A percentile compares a stretch with the other conserved stretches of the same genome.
These are phyloP conservation scores for Misgurnus anguillicaudatus DNA, from an alignment of 2,113 vertebrate genomes.

Conservation along the genomic window DNA sequence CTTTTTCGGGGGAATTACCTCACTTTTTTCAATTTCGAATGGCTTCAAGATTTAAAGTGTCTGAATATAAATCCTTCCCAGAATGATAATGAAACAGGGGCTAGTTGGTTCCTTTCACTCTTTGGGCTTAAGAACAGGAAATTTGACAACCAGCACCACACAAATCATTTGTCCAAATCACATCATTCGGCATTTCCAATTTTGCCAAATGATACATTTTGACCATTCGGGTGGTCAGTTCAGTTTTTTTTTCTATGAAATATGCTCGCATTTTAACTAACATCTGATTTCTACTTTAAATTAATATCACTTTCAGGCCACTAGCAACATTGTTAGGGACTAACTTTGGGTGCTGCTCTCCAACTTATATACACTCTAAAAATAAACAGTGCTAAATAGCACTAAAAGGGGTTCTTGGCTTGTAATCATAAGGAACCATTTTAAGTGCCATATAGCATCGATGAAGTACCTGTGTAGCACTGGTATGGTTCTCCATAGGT, in stretches of 20 bases:
- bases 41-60: slow-evolving; percentile 61
- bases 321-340: neutral
- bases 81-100: slow-evolving; percentile 56
- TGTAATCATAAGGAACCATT: too few relatives aligned
- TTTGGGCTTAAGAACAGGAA: slow-evolving; percentile 17
- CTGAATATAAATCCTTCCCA: slow-evolving; percentile 56
- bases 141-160: slow-evolving; percentile 5
- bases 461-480: too few relatives aligned
- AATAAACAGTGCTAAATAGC: too few relatives aligned
- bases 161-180: slow-evolving; percentile 2
- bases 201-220: neutral
- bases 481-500: too few relatives aligned
- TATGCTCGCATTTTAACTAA: too few relatives aligned
- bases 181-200: neutral
- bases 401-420: too few relatives aligned
- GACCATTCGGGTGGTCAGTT: neutral
- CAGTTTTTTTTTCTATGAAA: neutral
- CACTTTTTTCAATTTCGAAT: slow-evolving; percentile 80
- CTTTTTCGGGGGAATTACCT: slow-evolving; percentile 77
- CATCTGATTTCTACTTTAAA: neutral
- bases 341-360: neutral
- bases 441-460: too few relatives aligned
- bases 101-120: slow-evolving; percentile 33
- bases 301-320: neutral
- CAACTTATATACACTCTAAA: neutral